A percentile compares a stretch with the other conserved stretches of the same genome.
Conservation (phyloP, 2,888 invertebrate genomes). For the Eilema depressum region DNA sequence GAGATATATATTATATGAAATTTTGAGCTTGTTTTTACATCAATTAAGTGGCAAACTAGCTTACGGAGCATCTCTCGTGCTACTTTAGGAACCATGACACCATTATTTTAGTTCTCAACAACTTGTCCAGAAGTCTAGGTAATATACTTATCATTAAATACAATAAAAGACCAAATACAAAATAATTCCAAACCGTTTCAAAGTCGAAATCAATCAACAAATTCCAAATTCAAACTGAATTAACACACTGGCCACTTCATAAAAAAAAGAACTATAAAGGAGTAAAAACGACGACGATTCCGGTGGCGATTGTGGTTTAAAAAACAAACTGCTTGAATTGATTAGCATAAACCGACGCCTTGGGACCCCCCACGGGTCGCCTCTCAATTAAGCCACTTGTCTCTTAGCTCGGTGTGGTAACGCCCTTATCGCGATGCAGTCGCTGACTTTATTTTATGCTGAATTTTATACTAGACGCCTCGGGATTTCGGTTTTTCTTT, state of each 20-base stretch:
- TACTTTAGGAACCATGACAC: too few species aligned
- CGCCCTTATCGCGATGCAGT: conserved; percentile 75
- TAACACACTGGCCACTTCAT: conserved; percentile 56
- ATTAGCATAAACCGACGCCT: conserved; percentile 84
- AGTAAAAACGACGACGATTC: conserved; percentile 56
- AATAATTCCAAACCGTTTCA: not conserved
- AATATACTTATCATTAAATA: not conserved
- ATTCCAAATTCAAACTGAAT: conserved; percentile 53
- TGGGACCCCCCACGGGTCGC: conserved; percentile 78
- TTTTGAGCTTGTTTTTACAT: too few species aligned
- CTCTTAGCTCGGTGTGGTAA: conserved; percentile 79
- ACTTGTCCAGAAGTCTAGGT: not conserved
- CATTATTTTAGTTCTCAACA: too few species aligned
- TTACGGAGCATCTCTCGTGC: too few species aligned
- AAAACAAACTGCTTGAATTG: conserved; percentile 83
- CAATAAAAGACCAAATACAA: not conserved
- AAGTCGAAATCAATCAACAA: conserved; percentile 46
- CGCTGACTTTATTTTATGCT: conserved; percentile 76
- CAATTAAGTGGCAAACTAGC: too few species aligned
- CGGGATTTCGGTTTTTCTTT: conserved; percentile 41
- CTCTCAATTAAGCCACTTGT: conserved; percentile 86
- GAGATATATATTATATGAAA: too few species aligned
- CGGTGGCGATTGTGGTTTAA: conserved; percentile 78
- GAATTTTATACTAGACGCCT: conserved; percentile 67
- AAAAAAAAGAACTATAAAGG: conserved; percentile 63